Conservation (phyloP, 2,113 vertebrate species). For the Myotis davidii region DNA sequence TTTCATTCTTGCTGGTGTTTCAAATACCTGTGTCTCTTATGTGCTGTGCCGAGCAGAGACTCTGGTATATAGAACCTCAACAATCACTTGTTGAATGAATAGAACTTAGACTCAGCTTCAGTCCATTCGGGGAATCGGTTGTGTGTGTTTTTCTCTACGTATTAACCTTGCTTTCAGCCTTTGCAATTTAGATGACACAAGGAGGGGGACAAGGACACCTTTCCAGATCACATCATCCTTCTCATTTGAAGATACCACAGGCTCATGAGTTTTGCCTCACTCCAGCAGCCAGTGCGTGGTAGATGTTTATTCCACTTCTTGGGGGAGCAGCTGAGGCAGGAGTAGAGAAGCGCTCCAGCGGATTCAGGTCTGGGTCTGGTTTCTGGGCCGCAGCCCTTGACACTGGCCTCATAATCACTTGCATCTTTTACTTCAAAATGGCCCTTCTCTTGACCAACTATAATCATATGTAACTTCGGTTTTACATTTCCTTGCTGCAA, state of each 20-base stretch:
- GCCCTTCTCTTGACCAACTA: background rate
- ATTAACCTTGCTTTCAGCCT: background rate
- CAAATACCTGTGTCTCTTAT: background rate
- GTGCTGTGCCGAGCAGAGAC: background rate
- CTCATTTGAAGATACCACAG: background rate
- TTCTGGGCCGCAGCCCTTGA: background rate
- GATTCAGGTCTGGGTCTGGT: background rate
- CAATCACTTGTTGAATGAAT: background rate
- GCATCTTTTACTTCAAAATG: background rate
- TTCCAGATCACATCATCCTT: background rate
- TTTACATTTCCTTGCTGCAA: background rate
- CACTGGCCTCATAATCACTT: background rate
- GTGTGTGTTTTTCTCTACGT: background rate
- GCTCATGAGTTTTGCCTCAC: background rate
- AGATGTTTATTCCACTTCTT: background rate
- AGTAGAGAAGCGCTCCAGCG: background rate
- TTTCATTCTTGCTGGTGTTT: constrained; percentile 4
- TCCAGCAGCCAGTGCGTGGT: background rate
- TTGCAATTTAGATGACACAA: background rate
- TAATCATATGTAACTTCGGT: background rate
- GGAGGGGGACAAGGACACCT: too few species aligned
- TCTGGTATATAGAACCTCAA: background rate
- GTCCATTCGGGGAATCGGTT: background rate
- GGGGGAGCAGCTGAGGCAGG: background rate
- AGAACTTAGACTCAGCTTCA: background rate